These are phyloP conservation scores for Gnathonemus echidnorhynchus DNA, from an alignment of 2,113 vertebrate species.

Conservation along the genomic window DNA sequence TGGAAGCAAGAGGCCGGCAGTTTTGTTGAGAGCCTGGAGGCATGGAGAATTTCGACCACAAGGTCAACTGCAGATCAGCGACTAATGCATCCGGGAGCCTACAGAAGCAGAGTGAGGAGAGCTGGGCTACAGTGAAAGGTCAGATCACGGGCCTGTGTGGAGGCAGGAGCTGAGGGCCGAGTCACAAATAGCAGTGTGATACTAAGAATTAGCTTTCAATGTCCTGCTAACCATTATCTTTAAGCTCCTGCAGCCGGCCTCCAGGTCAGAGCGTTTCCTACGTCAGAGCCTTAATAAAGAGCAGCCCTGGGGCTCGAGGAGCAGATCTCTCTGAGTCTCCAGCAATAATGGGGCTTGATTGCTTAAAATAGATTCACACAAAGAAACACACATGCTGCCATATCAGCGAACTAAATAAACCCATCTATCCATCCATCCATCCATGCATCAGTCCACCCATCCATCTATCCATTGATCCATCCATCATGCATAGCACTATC, in stretches of 20 bases:
- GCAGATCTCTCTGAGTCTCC: neutral
- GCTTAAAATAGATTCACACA: neutral
- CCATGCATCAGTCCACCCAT: neutral
- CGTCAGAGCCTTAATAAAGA: neutral
- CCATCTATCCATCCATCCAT: neutral
- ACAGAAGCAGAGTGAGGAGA: neutral
- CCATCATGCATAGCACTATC: neutral
- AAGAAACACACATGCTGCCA: neutral
- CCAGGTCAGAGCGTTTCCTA: neutral
- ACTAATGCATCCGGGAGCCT: neutral
- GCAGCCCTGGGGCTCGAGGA: neutral
- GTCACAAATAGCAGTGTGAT: neutral
- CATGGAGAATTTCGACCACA: neutral
- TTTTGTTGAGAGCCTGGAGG: neutral
- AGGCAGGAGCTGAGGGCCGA: neutral
- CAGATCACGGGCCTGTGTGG: neutral
- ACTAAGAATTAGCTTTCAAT: neutral
- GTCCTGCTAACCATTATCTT: neutral
- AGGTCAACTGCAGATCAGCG: slow-evolving; percentile 4
- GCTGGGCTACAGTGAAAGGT: neutral
- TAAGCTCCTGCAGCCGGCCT: neutral
- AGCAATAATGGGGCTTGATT: neutral
- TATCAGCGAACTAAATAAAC: neutral
- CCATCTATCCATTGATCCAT: neutral
- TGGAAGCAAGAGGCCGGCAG: neutral